Percentiles rank a stretch among this genome's conserved stretches.
phyloP scores from a whole-genome alignment of 2,888 invertebrate species.

The Lycaena phlaeas region DNA sequence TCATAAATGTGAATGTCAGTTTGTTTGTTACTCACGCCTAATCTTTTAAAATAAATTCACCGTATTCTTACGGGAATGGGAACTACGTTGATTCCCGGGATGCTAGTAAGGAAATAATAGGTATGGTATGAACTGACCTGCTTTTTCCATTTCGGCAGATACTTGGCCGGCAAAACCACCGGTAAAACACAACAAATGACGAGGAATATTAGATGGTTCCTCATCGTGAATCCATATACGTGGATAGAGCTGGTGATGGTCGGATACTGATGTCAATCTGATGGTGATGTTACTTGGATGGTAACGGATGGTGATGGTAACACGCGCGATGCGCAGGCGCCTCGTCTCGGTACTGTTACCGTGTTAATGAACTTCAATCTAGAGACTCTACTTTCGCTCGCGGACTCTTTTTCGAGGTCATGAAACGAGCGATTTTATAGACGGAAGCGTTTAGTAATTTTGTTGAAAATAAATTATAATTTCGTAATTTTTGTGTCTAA shows the following conservation, averaged over 20 bases:
- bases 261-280: too few species aligned
- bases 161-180: slow-evolving; percentile 60
- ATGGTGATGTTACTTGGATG: not conserved
- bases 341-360: slow-evolving; percentile 44
- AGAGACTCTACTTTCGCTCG: slow-evolving; percentile 56
- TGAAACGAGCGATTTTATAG: slow-evolving; percentile 23
- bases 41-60: too few species aligned
- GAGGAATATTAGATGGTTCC: slow-evolving; percentile 26
- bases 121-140: slow-evolving; percentile 77
- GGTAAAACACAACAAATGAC: slow-evolving; percentile 38
- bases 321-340: slow-evolving; percentile 25
- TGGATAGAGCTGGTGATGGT: slow-evolving; percentile 10
- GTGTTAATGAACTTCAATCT: slow-evolving; percentile 66
- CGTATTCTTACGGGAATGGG: too few species aligned
- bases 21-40: too few species aligned
- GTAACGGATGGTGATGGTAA: slow-evolving; percentile 6
- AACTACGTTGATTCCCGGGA: too few species aligned
- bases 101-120: too few species aligned
- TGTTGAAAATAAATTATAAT: too few species aligned
- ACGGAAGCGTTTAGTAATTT: too few species aligned
- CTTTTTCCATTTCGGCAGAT: slow-evolving; percentile 86
- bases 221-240: slow-evolving; percentile 37
- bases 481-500: too few species aligned
- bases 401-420: slow-evolving; percentile 40
- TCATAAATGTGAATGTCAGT: too few species aligned